Base-by-base conservation (phyloP, 2,797 vertebrate genomes). In the Muraenolepis orangiensis region DNA sequence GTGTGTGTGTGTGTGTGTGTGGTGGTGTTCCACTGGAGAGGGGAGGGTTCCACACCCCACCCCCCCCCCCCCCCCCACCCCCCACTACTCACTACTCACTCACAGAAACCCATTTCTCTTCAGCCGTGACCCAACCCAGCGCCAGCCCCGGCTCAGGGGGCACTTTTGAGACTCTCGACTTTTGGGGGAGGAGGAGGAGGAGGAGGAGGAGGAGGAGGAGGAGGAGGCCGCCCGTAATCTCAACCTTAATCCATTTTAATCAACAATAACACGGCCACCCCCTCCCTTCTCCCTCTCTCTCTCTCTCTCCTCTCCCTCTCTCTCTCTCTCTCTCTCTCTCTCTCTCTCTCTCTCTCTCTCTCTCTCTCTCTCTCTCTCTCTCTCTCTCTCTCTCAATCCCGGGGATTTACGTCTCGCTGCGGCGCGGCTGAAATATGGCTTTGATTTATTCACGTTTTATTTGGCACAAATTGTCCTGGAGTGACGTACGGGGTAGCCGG, bases 181-280 rank as follows among this genome's bases (percentile, higher is more conserved):
- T 91, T 89, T 86, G 85, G 90, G 87, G 87, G 85, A 92, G 90
- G 90, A 86, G 85, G 90, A 88, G 87, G 85, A 92, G 90, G 90
- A 86, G 85, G 90, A 88, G 87, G 85, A 92, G 90, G 90, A 86
- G 85, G 90, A 88, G 87, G 85, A 92, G 90, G 90, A 86, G 85
- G 90, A 88, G 87, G 85, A 92, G 90, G 90, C 90, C 83, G 86
- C 86, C 86, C 74, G 82, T 91, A 93, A 93, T 90, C 89, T 87
- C 84, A 85, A 73, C 85, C 87, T 88, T 93, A 93, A 93, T 92
- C 89, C 91, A 87, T 90, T 93, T 93, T 92, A 93, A 93, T 93
- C 90, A 93, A 91, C 90, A 91, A 91, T 91, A 93, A 92, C 90
- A 71, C 86, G 83, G 84, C 87, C 87, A 87, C 79, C 87, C 81